Evolutionary conservation across 2,113 vertebrate genomes (phyloP), one percentile per base, ranked within the genome.

Genomic region (Oreotragus oreotragus): DNA sequence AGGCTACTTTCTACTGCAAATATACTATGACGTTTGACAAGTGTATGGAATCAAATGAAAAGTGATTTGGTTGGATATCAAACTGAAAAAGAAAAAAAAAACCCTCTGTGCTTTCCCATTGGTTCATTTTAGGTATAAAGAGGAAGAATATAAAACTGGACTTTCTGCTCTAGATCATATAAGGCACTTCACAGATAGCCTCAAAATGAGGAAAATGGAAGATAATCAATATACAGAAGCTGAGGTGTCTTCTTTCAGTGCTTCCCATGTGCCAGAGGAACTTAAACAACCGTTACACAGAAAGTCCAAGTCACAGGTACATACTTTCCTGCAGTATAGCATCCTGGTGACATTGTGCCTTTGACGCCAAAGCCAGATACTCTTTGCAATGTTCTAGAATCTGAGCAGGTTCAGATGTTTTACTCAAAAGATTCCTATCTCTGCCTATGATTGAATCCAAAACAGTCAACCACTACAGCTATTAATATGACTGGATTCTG

Each of bases 261-360:
- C 99, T 88, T 98, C 99, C 62, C 99, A 99, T 97, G 98, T 99
- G 98, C 97, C 99, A 33, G 99, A 99, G 97, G 99, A 99, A 51
- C 99, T 99, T 98, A 99, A 99, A 98, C 99, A 99, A 97, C 99
- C 99, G 0, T 99, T 99, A 97, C 99, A 99, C 99, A 99, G 99
- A 98, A 99, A 99, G 99, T 99, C 99, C 88, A 99, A 99, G 98
- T 99, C 99, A 98, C 99, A 99, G 99, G 99, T 99, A 99, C 98
- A 98, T 97, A 45, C 95, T 97, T 98, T 97, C 97, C 93, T 87
- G 33, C 6, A 92, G 97, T 96, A 87, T 73, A 97, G 91, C 73
- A 9, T 84, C 66, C 57, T 81, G 88, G 84, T 79, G 66, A 84
- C 64, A 85, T 49, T 43, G 88, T 96, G 93, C 73, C 95, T 97